Evolutionary conservation across 2,888 invertebrate species (phyloP).

Genomic region (Ashinkailepas kermadecensis): DNA sequence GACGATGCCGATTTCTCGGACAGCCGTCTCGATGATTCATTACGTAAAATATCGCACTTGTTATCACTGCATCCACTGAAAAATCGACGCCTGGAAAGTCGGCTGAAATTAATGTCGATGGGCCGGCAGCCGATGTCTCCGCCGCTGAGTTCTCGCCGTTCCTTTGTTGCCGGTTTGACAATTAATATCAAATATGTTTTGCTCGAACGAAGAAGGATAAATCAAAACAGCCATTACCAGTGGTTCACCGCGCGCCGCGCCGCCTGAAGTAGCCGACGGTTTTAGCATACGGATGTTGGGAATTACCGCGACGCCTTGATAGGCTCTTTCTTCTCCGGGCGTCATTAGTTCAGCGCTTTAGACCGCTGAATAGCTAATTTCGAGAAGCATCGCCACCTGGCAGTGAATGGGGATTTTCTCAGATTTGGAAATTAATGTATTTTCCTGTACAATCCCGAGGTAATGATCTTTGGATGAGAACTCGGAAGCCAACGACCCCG

Average conservation of each 20-base stretch:
- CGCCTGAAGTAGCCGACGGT: not conserved
- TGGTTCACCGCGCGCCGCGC: not conserved
- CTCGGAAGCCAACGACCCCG: not conserved
- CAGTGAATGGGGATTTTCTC: conserved; percentile 13
- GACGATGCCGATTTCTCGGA: not conserved
- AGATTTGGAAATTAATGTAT: conserved; percentile 19
- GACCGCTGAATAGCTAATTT: conserved; percentile 21
- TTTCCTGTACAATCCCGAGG: conserved; percentile 11
- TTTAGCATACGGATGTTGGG: conserved; percentile 19
- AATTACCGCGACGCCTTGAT: conserved; percentile 1
- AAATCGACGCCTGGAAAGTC: conserved; percentile 14
- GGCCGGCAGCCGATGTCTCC: not conserved
- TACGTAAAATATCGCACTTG: conserved; percentile 22
- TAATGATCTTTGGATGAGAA: not conserved
- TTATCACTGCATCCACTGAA: conserved; percentile 15
- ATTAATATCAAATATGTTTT: conserved; percentile 18
- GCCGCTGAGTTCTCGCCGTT: not conserved
- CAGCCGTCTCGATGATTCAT: conserved; percentile 8
- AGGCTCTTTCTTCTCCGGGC: not conserved
- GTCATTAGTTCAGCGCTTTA: conserved; percentile 17
- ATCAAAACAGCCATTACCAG: conserved; percentile 17
- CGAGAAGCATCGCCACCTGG: conserved; percentile 9
- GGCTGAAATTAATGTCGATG: not conserved
- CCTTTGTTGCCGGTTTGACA: not conserved
- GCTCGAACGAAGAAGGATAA: conserved; percentile 15